A percentile compares a stretch with the other conserved stretches of the same genome.
Evolutionary conservation across 2,888 invertebrate genomes (phyloP).

Genomic region (Andrena dorsata): DNA sequence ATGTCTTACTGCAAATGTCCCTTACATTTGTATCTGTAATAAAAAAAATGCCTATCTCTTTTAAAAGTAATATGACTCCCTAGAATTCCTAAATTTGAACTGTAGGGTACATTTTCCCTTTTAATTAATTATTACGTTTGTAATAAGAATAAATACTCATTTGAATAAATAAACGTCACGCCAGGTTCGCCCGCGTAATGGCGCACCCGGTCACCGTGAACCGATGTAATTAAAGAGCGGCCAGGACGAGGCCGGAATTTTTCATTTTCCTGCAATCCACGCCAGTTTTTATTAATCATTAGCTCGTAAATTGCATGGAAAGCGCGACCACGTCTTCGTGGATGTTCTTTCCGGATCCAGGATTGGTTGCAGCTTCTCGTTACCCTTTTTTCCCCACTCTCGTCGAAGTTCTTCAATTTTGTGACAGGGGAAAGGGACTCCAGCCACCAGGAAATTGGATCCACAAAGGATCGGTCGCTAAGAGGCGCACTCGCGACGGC

Average conservation of each 20-base stretch:
- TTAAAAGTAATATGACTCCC: too few relatives aligned
- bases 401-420: slow-evolving; percentile 3
- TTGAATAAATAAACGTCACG: not conserved
- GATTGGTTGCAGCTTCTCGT: not conserved
- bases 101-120: too few relatives aligned
- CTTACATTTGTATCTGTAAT: too few relatives aligned
- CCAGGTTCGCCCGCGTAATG: slow-evolving; percentile 10
- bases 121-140: too few relatives aligned
- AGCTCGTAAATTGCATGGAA: slow-evolving; percentile 56
- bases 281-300: slow-evolving; percentile 61
- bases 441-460: slow-evolving; percentile 20
- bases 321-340: slow-evolving; percentile 9
- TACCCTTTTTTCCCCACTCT: not conserved
- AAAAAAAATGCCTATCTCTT: too few relatives aligned
- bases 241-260: slow-evolving; percentile 45
- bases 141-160: not conserved
- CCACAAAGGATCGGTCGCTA: slow-evolving; percentile 17
- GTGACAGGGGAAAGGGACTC: not conserved
- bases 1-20: too few relatives aligned
- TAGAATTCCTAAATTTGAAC: too few relatives aligned
- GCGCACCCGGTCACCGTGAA: not conserved
- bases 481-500: not conserved
- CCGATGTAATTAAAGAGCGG: slow-evolving; percentile 46
- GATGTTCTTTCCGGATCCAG: slow-evolving; percentile 2
- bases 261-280: slow-evolving; percentile 67